Base-by-base conservation (phyloP, 2,888 invertebrate genomes). In the Ennomos quercinarius region DNA sequence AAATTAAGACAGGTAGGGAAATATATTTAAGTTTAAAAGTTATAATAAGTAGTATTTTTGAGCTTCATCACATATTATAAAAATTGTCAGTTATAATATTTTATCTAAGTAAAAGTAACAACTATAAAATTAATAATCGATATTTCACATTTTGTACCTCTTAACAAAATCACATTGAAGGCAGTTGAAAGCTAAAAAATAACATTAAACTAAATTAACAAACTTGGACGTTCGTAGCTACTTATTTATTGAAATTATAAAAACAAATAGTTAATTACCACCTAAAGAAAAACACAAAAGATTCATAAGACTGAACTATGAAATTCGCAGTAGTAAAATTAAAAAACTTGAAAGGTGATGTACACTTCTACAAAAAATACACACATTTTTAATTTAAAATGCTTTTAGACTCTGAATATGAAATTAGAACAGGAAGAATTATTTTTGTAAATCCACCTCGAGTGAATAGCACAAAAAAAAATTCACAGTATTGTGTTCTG, bases 131-230 rank as follows among this genome's bases (percentile, higher is more conserved):
- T 45, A 8, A 35, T 42, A 44, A 45, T 44, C 39, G 35, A 41
- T 49, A 52, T 43, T 13, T 43, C 42, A 43, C 50, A 42, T 46
- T 27, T 50, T 53, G 46, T 40, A 42, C 50, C 13, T 46, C 49
- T 35, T 43, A 56, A 49, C 52, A 57, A 58, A 48, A 53, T 50
- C 55, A 56, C 64, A 58, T 44, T 39, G 51, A 52, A 52, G 65
- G 63, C 61, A 64, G 64, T 61, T 56, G 54, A 61, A 67, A 68
- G 66, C 67, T 64, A 62, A 59, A 64, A 63, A 17, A 54, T 61
- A 58, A 44, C 51, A 64, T 48, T 59, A 40, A 59, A 57, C 49
- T 52, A 61, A 58, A 56, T 51, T 51, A 62, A 64, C 37, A 61
- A 45, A n/a, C 3, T 11, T 39, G 40, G 43, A 47, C 54, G 58